phyloP scores from a whole-genome alignment of 2,113 vertebrate species.

The Antennarius striatus region DNA sequence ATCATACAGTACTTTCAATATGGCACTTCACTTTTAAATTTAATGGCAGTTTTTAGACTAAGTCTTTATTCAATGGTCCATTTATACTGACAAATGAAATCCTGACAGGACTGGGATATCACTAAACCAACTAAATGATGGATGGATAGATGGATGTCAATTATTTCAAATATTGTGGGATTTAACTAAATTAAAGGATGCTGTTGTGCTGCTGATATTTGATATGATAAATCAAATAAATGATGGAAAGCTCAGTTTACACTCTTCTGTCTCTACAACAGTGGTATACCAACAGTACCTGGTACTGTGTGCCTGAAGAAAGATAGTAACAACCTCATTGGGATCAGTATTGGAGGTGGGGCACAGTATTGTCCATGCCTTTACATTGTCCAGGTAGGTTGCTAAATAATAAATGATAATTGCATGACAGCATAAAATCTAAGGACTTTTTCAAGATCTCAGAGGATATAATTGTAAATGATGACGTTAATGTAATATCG shows the following conservation, averaged over 20 bases:
- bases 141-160: no score
- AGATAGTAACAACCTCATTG: constrained; percentile 94
- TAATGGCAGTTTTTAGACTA: not conserved
- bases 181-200: no score
- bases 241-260: not conserved
- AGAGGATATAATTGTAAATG: not conserved
- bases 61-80: no score
- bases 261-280: constrained; percentile 48
- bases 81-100: no score
- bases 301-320: constrained; percentile 94
- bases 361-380: constrained; percentile 98
- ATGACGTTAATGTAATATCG: not conserved
- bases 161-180: no score
- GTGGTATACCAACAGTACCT: constrained; percentile 96
- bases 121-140: not conserved
- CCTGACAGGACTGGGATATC: not conserved
- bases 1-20: no score
- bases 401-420: not conserved
- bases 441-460: not conserved
- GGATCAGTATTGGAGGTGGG: constrained; percentile 97
- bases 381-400: constrained; percentile 99
- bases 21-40: no score
- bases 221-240: not conserved
- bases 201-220: no score
- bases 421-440: no score